Base-by-base conservation (phyloP, 2,888 invertebrate species). In the Mythimna vitellina region DNA sequence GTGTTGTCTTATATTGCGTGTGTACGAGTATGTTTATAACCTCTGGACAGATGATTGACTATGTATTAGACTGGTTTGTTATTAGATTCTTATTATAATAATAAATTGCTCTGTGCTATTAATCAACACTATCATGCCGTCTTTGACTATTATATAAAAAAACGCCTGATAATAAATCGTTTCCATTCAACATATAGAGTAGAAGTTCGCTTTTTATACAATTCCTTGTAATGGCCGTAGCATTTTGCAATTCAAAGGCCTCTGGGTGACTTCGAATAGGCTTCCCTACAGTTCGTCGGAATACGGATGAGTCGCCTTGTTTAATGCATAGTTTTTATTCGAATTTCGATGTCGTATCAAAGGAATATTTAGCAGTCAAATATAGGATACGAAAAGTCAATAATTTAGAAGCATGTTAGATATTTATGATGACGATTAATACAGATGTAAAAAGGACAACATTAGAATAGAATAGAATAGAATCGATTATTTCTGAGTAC, bases 241-340 rank as follows among this genome's bases (percentile, higher is more conserved):
- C 86, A 86, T 89, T 93, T 93, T 92, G 92, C 92, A 93, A 93
- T 93, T 93, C 93, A 93, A 93, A 93, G 87, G 86, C 87, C 85
- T 83, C 84, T 80, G 82, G 81, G 86, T 84, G 87, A 87, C 73
- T 88, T 76, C 76, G 84, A 85, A 88, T 89, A 88, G 86, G 86
- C 86, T 90, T 85, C 84, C 85, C 88, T 89, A 82, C 89, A 89
- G 88, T 88, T 81, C 73, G 70, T 75, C 84, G 85, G 89, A 89
- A 89, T 88, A 89, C 81, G 86, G 81, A 89, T 90, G 90, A 90
- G 88, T 84, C 83, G 87, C 77, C 80, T 84, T 84, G 86, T 88
- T 85, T 88, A 87, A 88, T 89, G 87, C 80, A 83, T 85, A 88
- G 87, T 79, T 80, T 85, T 86, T 81, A 62, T 81, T 73, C 57